Conservation (phyloP, 2,113 vertebrate genomes). For the Triplophysa rosa region DNA sequence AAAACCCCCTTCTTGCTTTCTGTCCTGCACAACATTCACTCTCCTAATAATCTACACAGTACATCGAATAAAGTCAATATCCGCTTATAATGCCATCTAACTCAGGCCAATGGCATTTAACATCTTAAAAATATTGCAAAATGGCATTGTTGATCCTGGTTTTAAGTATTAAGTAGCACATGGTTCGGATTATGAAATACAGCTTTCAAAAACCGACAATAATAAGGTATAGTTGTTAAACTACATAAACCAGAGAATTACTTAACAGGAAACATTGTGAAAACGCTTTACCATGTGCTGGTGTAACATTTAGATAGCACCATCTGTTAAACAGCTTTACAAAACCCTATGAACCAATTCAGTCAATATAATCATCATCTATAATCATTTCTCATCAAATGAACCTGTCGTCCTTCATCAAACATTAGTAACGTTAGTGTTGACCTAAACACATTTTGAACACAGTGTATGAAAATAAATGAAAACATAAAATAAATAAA, state of each 20-base stretch:
- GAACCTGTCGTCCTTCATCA: background rate
- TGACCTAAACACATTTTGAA: background rate
- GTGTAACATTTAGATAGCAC: slow-evolving; percentile 13
- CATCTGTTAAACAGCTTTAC: background rate
- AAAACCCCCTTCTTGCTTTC: background rate
- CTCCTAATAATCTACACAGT: background rate
- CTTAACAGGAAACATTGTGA: background rate
- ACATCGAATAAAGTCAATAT: background rate
- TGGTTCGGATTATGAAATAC: background rate
- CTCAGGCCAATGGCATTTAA: slow-evolving; percentile 13
- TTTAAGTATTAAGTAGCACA: slow-evolving; percentile 5
- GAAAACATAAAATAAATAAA: slow-evolving; percentile 30
- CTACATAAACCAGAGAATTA: background rate
- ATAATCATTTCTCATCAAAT: background rate
- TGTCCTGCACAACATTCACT: background rate
- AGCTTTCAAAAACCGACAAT: background rate
- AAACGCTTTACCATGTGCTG: background rate
- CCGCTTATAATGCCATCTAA: background rate
- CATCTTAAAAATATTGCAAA: background rate
- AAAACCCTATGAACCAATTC: background rate
- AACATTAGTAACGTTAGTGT: background rate
- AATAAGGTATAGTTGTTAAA: background rate
- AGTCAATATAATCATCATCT: background rate
- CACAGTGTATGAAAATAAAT: slow-evolving; percentile 16
- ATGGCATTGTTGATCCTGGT: background rate